Percentiles rank a stretch among this genome's conserved stretches.
phyloP scores from a whole-genome alignment of 1,140 invertebrate species.

The Apis dorsata region DNA sequence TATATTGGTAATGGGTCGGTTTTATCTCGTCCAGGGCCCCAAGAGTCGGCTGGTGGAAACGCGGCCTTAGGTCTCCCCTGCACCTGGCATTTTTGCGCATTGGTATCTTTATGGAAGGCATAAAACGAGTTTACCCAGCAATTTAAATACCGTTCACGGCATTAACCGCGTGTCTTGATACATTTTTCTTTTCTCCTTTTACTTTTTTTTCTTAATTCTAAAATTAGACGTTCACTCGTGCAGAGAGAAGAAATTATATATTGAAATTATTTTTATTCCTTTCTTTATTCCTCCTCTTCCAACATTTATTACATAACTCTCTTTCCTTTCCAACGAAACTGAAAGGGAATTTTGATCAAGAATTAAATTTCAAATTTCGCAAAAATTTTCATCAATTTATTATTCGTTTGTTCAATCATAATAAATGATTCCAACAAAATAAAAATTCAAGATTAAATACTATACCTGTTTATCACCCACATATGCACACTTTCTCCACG shows the following conservation, averaged over 20 bases:
- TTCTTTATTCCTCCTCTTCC: no score
- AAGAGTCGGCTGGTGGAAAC: conserved; percentile 8
- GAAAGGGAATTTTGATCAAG: no score
- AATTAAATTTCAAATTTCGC: no score
- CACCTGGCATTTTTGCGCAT: conserved; percentile 54
- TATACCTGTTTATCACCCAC: no score
- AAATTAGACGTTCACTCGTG: conserved; percentile 33
- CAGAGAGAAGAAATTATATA: background rate
- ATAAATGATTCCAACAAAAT: no score
- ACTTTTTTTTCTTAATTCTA: conserved; percentile 16
- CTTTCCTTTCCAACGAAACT: no score
- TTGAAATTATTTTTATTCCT: background rate
- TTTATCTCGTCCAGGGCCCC: conserved; percentile 50
- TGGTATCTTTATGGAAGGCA: conserved; percentile 57
- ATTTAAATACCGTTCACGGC: conserved; percentile 50
- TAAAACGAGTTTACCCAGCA: conserved; percentile 58
- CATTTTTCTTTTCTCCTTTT: background rate
- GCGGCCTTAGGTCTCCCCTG: conserved; percentile 12
- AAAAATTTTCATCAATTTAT: no score
- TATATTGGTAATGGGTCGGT: conserved; percentile 51
- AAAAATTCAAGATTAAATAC: no score
- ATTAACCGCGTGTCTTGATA: conserved; percentile 62
- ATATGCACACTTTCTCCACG: no score
- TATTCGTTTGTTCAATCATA: no score
- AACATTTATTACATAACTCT: no score